Percentiles rank a stretch among this genome's conserved stretches.
These are phyloP conservation scores for Paracyclopina nana DNA, from an alignment of 1,140 invertebrate genomes.

Conservation along the genomic window DNA sequence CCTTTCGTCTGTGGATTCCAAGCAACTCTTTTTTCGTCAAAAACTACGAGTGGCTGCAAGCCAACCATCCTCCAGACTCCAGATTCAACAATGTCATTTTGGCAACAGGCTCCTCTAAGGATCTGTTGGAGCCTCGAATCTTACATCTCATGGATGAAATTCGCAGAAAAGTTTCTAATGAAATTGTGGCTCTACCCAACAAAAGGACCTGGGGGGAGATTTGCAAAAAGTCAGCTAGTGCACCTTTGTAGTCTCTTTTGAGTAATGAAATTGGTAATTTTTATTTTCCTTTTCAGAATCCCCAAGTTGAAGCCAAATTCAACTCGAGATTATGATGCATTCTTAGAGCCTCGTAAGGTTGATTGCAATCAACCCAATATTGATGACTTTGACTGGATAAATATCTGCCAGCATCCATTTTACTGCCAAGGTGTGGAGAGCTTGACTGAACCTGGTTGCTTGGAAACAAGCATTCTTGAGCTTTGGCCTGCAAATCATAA, in stretches of 20 bases:
- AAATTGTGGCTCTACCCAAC: background rate
- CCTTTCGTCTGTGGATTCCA: slow-evolving; percentile 8
- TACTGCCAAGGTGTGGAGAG: no score
- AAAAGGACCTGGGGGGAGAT: background rate
- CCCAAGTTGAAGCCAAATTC: no score
- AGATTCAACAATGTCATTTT: background rate
- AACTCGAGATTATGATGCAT: background rate
- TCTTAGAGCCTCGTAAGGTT: background rate
- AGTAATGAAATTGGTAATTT: slow-evolving; percentile 23
- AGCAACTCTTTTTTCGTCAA: slow-evolving; percentile 2
- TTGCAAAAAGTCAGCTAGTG: background rate
- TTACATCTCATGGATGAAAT: background rate
- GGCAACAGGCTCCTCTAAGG: background rate
- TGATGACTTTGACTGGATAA: background rate
- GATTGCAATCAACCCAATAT: background rate
- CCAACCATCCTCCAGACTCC: background rate
- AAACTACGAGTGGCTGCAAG: slow-evolving; percentile 6
- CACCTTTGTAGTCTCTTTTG: background rate
- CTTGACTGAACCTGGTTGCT: background rate
- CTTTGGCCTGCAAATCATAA: background rate
- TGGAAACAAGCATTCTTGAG: background rate
- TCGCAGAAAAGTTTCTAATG: background rate
- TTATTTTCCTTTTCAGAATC: no score
- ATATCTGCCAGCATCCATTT: no score
- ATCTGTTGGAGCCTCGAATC: background rate